Evolutionary conservation across 2,888 invertebrate species (phyloP), one percentile per base, ranked within the genome.

Genomic region (Acronicta aceris): DNA sequence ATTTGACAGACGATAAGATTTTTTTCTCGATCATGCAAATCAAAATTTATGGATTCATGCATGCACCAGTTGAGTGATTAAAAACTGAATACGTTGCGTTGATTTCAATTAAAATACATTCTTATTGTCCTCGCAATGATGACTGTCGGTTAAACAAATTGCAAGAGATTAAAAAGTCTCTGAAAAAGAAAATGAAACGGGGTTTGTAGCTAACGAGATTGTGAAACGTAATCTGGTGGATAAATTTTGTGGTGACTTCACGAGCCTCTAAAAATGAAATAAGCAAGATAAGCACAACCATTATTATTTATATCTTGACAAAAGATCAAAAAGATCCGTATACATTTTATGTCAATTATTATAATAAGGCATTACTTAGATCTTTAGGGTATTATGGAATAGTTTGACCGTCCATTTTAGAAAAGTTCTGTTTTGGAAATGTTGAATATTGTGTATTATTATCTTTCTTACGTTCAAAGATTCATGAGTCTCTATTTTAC

Each of bases 131-230:
- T 48, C 62, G 33, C 45, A 50, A 16, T 54, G 1, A 54, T 33
- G 40, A 33, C 36, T 41, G 36, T 45, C 51, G 36, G 43, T 17
- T 46, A 9, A 54, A 70, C 17, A 58, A 65, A 59, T 56, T 52
- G 40, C 12, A 17, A 53, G 42, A 47, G 55, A 56, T 48, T 59
- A 70, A 53, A 33, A 36, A 3, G 45, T 49, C 36, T 51, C 33
- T 41, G 30, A 54, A 38, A 54, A 57, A 27, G 38, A 58, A 75
- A 71, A 55, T 65, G 43, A 17, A 59, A 65, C 47, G 21, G n/a
- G 16, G 4, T 40, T 16, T 59, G 42, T 58, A 59, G 10, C 33
- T 33, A 33, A 75, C 47, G 54, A 54, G 42, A 71, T 58, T 57
- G 51, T 21, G 46, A 43, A 54, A 42, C 17, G 38, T 48, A 47